Conservation (phyloP, 2,113 vertebrate genomes). For the Cynoglossus semilaevis region DNA sequence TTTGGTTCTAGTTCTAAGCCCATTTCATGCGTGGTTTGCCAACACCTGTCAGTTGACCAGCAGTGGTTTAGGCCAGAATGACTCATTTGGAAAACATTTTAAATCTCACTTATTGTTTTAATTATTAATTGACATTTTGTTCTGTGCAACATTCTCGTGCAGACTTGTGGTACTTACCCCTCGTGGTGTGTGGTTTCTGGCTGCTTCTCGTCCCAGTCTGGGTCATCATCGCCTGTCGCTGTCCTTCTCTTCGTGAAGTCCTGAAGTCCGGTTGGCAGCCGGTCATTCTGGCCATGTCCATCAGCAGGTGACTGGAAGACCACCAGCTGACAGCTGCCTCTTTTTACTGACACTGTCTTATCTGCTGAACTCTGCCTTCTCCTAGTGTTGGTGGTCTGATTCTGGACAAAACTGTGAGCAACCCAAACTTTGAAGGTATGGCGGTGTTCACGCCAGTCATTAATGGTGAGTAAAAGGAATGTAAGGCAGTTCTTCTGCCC, state of each 20-base stretch:
- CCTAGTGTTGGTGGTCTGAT: constrained; percentile 88
- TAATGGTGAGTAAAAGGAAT: constrained; percentile 81
- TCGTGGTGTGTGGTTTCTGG: constrained; percentile 78
- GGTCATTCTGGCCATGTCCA: constrained; percentile 88
- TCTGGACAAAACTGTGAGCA: constrained; percentile 85
- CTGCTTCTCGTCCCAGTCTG: constrained; percentile 82
- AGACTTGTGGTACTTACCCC: constrained; percentile 81
- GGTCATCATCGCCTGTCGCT: constrained; percentile 77
- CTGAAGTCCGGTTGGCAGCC: constrained; percentile 91
- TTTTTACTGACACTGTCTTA: not conserved
- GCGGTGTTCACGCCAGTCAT: constrained; percentile 90
- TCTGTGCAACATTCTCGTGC: not conserved
- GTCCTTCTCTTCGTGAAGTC: constrained; percentile 78
- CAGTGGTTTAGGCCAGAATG: too few species aligned
- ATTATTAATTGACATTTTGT: too few species aligned
- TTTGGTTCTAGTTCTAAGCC: too few species aligned
- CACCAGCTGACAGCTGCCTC: not conserved
- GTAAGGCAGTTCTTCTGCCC: too few species aligned
- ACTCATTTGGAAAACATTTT: too few species aligned
- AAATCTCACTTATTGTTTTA: too few species aligned
- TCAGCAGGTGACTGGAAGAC: constrained; percentile 83
- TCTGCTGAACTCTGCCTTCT: not conserved
- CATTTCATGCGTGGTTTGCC: too few species aligned
- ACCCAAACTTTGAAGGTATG: constrained; percentile 86
- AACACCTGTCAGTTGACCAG: too few species aligned